Percentiles rank a stretch among this genome's conserved stretches.
Conservation (phyloP, 2,888 invertebrate genomes). For the Epinotia brunnichana region DNA sequence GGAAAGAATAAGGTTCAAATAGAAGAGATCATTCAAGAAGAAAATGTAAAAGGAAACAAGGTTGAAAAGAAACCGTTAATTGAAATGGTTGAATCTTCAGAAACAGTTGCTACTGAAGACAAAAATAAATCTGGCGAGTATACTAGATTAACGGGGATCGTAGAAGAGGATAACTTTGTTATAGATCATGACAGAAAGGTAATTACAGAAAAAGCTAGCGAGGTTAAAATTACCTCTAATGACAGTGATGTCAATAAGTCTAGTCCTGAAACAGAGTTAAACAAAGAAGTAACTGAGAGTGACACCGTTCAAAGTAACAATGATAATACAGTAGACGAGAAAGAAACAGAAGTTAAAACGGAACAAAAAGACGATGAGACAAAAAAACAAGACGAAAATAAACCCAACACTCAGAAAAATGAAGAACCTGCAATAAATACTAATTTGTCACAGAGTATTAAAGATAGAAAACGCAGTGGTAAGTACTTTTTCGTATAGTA, state of each 20-base stretch:
- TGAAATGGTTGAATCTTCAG: conserved; percentile 64
- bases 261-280: conserved; percentile 42
- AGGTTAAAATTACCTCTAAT: conserved; percentile 12
- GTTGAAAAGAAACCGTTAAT: conserved; percentile 66
- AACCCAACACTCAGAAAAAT: background rate
- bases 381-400: conserved; percentile 36
- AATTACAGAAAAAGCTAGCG: conserved; percentile 49
- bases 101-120: conserved; percentile 50
- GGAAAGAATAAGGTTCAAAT: conserved; percentile 50
- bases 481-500: background rate
- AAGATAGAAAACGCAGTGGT: conserved; percentile 51
- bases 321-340: conserved; percentile 42
- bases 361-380: conserved; percentile 45
- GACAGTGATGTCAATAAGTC: conserved; percentile 27
- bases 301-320: conserved; percentile 46
- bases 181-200: conserved; percentile 65
- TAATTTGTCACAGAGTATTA: conserved; percentile 44
- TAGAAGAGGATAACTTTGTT: conserved; percentile 56
- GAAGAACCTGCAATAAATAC: conserved; percentile 42
- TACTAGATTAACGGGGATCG: conserved; percentile 47
- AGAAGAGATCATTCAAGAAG: conserved; percentile 54
- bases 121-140: conserved; percentile 46
- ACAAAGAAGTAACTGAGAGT: conserved; percentile 44
- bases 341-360: conserved; percentile 23
- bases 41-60: conserved; percentile 47